Conservation (phyloP, 2,797 vertebrate genomes). For the Sebastolobus alascanus region DNA sequence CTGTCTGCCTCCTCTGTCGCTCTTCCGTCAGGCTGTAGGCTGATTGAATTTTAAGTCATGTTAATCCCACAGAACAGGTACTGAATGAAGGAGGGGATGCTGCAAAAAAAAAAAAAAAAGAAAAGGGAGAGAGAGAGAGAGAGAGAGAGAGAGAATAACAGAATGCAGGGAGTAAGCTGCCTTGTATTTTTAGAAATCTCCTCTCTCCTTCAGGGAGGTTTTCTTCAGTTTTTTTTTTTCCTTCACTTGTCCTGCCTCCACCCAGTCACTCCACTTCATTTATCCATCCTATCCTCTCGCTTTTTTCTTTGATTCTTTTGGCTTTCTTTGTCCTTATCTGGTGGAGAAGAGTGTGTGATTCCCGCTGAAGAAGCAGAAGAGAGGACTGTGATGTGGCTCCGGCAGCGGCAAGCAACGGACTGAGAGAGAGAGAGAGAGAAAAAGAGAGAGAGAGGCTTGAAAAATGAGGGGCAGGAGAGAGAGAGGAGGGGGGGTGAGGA, state of each 20-base stretch:
- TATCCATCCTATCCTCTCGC: conserved; percentile 32
- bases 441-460: neutral
- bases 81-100: conserved; percentile 75
- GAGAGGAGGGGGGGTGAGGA: neutral
- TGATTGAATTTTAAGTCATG: conserved; percentile 86
- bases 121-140: conserved; percentile 41
- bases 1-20: conserved; percentile 73
- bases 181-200: conserved; percentile 70
- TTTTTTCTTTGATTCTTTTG: neutral
- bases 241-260: conserved; percentile 47
- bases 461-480: conserved; percentile 27
- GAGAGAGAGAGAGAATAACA: conserved; percentile 39
- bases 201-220: conserved; percentile 50
- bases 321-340: conserved; percentile 36
- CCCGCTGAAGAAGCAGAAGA: conserved; percentile 26
- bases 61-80: conserved; percentile 84
- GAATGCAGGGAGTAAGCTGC: conserved; percentile 58
- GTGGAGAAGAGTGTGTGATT: conserved; percentile 34
- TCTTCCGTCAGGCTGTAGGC: conserved; percentile 74
- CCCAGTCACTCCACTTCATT: conserved; percentile 44
- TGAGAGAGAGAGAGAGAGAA: conserved; percentile 39
- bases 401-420: conserved; percentile 51
- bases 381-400: conserved; percentile 54
- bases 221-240: conserved; percentile 13
- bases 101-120: conserved; percentile 30